Conservation (phyloP, 2,888 invertebrate species). For the Calliopum simillimum region DNA sequence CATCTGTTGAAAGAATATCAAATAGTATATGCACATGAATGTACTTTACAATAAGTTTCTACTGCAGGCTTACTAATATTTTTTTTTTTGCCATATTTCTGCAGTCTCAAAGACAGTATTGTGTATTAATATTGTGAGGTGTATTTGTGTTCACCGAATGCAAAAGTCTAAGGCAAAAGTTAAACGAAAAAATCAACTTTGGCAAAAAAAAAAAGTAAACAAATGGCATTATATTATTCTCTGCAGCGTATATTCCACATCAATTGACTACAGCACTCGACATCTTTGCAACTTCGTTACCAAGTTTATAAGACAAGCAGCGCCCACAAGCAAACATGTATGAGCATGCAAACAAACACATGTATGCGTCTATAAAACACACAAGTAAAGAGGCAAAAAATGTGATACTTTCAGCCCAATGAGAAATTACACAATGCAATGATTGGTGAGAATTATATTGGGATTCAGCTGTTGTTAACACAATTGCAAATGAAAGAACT, state of each 20-base stretch:
- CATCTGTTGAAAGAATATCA: too few species aligned
- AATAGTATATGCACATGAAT: too few species aligned
- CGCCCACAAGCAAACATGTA: slow-evolving; percentile 2
- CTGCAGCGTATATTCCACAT: slow-evolving; percentile 1
- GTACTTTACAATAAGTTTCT: too few species aligned
- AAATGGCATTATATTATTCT: slow-evolving; percentile 32
- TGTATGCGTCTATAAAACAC: not conserved
- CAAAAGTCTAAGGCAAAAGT: not conserved
- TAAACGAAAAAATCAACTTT: not conserved
- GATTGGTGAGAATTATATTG: too few species aligned
- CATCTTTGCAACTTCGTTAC: slow-evolving; percentile 36
- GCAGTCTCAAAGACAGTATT: not conserved
- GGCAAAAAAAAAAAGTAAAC: slow-evolving; percentile 16
- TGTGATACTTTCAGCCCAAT: too few species aligned
- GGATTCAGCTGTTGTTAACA: too few species aligned
- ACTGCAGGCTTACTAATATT: too few species aligned
- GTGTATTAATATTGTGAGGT: not conserved
- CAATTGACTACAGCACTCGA: slow-evolving; percentile 38
- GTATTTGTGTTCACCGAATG: slow-evolving; percentile 3
- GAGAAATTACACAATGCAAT: too few species aligned
- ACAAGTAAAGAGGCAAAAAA: not conserved
- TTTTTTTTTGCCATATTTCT: slow-evolving; percentile 12
- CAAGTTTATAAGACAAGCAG: slow-evolving; percentile 21
- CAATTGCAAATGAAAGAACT: too few species aligned
- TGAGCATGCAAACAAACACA: not conserved